Percentiles rank a stretch among this genome's conserved stretches.
These are phyloP conservation scores for human (Homo sapiens) DNA, from an alignment of 2,113 vertebrate species.

Conservation along the genomic window DNA sequence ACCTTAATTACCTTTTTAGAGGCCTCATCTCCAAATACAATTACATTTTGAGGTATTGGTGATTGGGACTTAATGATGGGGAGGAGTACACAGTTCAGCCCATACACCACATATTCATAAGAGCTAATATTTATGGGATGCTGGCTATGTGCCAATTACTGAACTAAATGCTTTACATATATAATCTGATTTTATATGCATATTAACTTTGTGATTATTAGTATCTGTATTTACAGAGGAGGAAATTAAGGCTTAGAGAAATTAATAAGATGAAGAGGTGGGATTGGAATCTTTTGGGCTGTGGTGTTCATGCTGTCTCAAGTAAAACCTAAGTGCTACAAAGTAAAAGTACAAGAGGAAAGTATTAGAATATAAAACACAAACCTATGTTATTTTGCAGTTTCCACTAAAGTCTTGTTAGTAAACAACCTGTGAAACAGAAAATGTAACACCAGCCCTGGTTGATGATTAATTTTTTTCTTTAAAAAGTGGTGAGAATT, in stretches of 20 bases:
- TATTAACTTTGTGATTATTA: neutral
- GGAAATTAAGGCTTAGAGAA: neutral
- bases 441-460: conserved; percentile 4
- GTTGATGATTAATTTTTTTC: neutral
- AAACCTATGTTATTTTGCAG: neutral
- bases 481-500: neutral
- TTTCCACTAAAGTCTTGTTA: neutral
- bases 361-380: neutral
- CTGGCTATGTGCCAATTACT: neutral
- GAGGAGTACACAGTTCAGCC: neutral
- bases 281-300: neutral
- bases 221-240: neutral
- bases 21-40: neutral
- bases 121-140: neutral
- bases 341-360: neutral
- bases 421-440: neutral
- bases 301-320: neutral
- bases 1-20: neutral
- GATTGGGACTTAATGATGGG: neutral
- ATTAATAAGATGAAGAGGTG: neutral
- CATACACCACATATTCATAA: neutral
- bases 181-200: neutral
- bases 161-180: neutral
- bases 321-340: neutral
- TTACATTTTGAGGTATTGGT: neutral